These are phyloP conservation scores for Clostera curtula DNA, from an alignment of 2,888 invertebrate genomes.

Conservation along the genomic window DNA sequence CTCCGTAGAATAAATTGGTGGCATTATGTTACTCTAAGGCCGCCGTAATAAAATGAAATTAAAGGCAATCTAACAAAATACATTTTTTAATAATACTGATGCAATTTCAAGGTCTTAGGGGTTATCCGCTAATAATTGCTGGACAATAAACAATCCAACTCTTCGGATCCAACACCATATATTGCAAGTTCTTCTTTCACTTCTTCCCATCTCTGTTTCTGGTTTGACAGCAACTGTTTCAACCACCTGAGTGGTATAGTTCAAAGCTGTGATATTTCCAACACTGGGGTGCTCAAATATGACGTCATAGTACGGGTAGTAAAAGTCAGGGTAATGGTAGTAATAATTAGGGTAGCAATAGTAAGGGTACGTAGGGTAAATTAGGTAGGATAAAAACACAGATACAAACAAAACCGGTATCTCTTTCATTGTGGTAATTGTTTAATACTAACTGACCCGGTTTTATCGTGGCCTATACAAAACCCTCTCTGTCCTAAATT, in stretches of 20 bases:
- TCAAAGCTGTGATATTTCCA: slow-evolving; percentile 10
- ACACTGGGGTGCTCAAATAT: slow-evolving; percentile 8
- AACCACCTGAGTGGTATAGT: not conserved
- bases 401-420: too few species aligned
- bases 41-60: too few species aligned
- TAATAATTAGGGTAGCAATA: slow-evolving; percentile 14
- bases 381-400: too few species aligned
- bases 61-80: too few species aligned
- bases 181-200: slow-evolving; percentile 24
- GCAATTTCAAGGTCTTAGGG: slow-evolving; percentile 11
- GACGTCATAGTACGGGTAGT: slow-evolving; percentile 7
- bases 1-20: too few species aligned
- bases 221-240: not conserved
- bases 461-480: too few species aligned
- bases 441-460: too few species aligned
- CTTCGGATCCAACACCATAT: slow-evolving; percentile 45
- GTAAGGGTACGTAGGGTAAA: slow-evolving; percentile 2
- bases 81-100: too few species aligned
- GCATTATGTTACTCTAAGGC: too few species aligned
- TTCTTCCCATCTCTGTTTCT: not conserved
- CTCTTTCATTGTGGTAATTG: too few species aligned
- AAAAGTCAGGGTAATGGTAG: slow-evolving; percentile 11
- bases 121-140: slow-evolving; percentile 41
- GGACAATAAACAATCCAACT: slow-evolving; percentile 42
- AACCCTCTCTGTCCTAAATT: too few species aligned